Conservation (phyloP, 1,140 invertebrate genomes). For the Mycetomoellerius zeteki region DNA sequence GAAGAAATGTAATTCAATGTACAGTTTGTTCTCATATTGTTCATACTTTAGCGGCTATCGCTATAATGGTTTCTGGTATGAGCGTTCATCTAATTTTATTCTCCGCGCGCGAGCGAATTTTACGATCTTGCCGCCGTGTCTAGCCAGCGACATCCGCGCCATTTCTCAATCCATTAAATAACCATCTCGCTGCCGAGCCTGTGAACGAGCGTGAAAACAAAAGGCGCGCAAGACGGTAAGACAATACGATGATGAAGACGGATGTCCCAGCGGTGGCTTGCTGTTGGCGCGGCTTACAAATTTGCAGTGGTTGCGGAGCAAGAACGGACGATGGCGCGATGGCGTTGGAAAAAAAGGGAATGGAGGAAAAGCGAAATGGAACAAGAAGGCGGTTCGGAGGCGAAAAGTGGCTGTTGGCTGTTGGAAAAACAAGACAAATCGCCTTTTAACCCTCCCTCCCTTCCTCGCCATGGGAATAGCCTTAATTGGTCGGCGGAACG, state of each 20-base stretch:
- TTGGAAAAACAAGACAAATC: slow-evolving; percentile 79
- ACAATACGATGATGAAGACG: slow-evolving; percentile 68
- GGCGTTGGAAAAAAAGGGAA: neutral
- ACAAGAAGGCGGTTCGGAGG: slow-evolving; percentile 32
- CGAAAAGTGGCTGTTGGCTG: slow-evolving; percentile 53
- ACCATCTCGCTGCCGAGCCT: slow-evolving; percentile 28
- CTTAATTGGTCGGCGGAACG: slow-evolving; percentile 80
- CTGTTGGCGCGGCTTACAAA: slow-evolving; percentile 57
- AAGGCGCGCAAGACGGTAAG: slow-evolving; percentile 43
- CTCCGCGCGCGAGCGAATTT: slow-evolving; percentile 27
- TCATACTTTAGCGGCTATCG: neutral
- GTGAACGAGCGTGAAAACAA: slow-evolving; percentile 55
- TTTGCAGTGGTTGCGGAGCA: slow-evolving; percentile 71
- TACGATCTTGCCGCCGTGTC: slow-evolving; percentile 6
- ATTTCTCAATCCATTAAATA: slow-evolving; percentile 64
- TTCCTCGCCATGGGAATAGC: slow-evolving; percentile 41
- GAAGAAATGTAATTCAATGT: neutral
- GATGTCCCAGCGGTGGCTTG: slow-evolving; percentile 51
- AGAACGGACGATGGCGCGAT: slow-evolving; percentile 29
- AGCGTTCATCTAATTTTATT: slow-evolving; percentile 11
- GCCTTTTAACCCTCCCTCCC: slow-evolving; percentile 76
- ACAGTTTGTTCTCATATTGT: neutral
- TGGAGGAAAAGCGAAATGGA: slow-evolving; percentile 55
- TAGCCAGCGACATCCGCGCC: slow-evolving; percentile 16
- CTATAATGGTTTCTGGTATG: neutral